Evolutionary conservation across 2,888 invertebrate genomes (phyloP).

Genomic region (Sinelater perroti): DNA sequence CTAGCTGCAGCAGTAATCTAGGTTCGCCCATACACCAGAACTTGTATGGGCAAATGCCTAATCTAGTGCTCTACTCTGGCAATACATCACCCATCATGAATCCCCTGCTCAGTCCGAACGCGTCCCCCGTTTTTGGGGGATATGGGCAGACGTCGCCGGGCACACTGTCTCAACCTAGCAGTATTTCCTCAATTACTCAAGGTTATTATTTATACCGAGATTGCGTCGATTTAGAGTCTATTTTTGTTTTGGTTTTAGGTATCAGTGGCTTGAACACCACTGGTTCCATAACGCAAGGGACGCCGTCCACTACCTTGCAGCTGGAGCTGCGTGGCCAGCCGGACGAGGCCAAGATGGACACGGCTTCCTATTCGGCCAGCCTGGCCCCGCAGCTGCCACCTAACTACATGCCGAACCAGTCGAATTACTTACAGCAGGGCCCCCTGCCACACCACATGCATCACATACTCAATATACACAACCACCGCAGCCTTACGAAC

Average conservation of each 20-base stretch:
- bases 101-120: slow-evolving; percentile 52
- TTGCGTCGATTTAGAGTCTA: not conserved
- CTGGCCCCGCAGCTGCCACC: slow-evolving; percentile 32
- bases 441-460: slow-evolving; percentile 50
- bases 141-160: slow-evolving; percentile 43
- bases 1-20: slow-evolving; percentile 53
- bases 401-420: slow-evolving; percentile 42
- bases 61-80: slow-evolving; percentile 51
- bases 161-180: slow-evolving; percentile 47
- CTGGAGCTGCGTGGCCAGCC: slow-evolving; percentile 53
- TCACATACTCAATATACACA: slow-evolving; percentile 60
- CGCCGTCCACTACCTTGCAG: slow-evolving; percentile 64
- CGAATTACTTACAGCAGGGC: slow-evolving; percentile 47
- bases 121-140: slow-evolving; percentile 54
- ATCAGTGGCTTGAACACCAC: slow-evolving; percentile 79
- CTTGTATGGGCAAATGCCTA: slow-evolving; percentile 51
- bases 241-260: slow-evolving; percentile 60
- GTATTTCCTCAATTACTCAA: slow-evolving; percentile 67
- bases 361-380: slow-evolving; percentile 33
- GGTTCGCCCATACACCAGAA: slow-evolving; percentile 52
- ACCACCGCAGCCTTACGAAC: slow-evolving; percentile 68
- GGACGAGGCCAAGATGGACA: slow-evolving; percentile 64
- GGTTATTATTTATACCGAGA: slow-evolving; percentile 53
- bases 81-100: slow-evolving; percentile 54
- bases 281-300: slow-evolving; percentile 79